Percentiles rank a stretch among this genome's conserved stretches.
Conservation (phyloP, 2,888 invertebrate species). For the Alsophila aescularia region DNA sequence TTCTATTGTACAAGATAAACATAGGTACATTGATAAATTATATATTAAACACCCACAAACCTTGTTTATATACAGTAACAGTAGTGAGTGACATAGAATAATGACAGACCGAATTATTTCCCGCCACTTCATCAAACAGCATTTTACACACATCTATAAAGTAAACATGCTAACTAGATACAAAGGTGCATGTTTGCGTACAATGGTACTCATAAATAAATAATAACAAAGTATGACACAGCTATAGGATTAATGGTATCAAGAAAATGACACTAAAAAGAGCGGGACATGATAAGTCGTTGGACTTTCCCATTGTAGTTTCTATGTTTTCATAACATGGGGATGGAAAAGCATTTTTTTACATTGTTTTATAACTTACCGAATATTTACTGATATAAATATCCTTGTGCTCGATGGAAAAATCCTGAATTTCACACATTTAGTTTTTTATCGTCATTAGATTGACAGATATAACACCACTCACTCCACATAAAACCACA, state of each 20-base stretch:
- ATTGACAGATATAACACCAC: conserved; percentile 83
- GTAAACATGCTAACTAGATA: too few species aligned
- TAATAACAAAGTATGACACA: not conserved
- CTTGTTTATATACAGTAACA: not conserved
- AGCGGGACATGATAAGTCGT: conserved; percentile 75
- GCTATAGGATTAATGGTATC: not conserved
- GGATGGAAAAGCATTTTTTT: conserved; percentile 35
- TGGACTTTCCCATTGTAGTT: conserved; percentile 74
- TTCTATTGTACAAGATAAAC: too few species aligned
- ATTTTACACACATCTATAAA: not conserved
- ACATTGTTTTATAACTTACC: conserved; percentile 81
- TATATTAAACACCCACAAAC: too few species aligned
- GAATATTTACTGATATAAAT: conserved; percentile 87
- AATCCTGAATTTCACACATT: conserved; percentile 89
- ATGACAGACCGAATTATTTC: conserved; percentile 51
- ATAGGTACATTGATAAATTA: too few species aligned
- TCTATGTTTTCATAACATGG: conserved; percentile 61
- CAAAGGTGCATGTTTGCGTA: not conserved
- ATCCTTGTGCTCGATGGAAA: conserved; percentile 87
- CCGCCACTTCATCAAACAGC: conserved; percentile 62
- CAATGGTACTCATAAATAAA: too few species aligned
- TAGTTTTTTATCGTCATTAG: conserved; percentile 79
- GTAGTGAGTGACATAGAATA: not conserved
- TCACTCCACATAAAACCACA: conserved; percentile 82
- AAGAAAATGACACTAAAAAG: conserved; percentile 75